These are phyloP conservation scores for Agrotis puta DNA, from an alignment of 2,888 invertebrate species.

Conservation along the genomic window DNA sequence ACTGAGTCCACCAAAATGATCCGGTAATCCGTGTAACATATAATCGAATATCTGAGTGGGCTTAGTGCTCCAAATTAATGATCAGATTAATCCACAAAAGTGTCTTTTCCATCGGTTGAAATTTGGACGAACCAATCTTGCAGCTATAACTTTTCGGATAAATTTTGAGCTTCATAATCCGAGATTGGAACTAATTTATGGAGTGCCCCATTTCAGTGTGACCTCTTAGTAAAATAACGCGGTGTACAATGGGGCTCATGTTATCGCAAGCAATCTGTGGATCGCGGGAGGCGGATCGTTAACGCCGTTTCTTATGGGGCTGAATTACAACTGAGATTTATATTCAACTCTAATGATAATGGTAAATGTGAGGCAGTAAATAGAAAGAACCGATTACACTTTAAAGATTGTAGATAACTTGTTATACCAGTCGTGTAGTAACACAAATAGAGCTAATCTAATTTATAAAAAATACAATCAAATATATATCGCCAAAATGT, in stretches of 20 bases:
- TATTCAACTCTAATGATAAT: slow-evolving; percentile 65
- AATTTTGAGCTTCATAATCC: slow-evolving; percentile 81
- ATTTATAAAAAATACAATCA: not conserved
- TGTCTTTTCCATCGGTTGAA: slow-evolving; percentile 66
- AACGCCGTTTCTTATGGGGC: slow-evolving; percentile 70
- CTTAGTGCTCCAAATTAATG: slow-evolving; percentile 70
- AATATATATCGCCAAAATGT: not conserved
- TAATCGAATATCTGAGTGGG: slow-evolving; percentile 65
- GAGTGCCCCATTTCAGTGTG: slow-evolving; percentile 72
- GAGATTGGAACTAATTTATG: slow-evolving; percentile 79
- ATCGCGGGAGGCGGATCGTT: slow-evolving; percentile 69
- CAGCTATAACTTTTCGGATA: slow-evolving; percentile 75
- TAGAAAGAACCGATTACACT: slow-evolving; percentile 45
- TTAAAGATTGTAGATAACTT: slow-evolving; percentile 30
- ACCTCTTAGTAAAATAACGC: slow-evolving; percentile 76
- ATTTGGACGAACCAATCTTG: slow-evolving; percentile 72
- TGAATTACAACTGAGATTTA: slow-evolving; percentile 66
- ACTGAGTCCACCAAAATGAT: slow-evolving; percentile 56
- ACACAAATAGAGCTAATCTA: slow-evolving; percentile 9
- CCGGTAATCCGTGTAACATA: slow-evolving; percentile 60
- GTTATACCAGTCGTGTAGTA: slow-evolving; percentile 18
- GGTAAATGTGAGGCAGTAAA: slow-evolving; percentile 45
- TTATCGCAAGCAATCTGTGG: slow-evolving; percentile 69
- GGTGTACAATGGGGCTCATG: slow-evolving; percentile 69
- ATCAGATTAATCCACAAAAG: slow-evolving; percentile 73